A percentile compares a stretch with the other conserved stretches of the same genome.
Conservation (phyloP, 2,888 invertebrate species). For the Horisme vitalbata region DNA sequence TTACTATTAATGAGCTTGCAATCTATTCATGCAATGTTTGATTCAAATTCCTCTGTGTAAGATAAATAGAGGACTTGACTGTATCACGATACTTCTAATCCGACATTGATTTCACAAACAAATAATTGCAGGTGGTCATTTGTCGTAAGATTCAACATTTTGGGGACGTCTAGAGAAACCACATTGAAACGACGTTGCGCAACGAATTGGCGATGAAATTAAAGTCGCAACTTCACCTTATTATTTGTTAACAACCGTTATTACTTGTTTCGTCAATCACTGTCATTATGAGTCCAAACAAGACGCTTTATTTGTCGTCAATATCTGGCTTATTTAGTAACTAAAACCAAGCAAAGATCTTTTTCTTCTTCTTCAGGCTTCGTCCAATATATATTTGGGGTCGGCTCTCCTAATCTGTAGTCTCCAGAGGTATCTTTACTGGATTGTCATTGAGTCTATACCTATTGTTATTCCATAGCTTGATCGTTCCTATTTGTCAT, state of each 20-base stretch:
- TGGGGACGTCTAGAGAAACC: conserved; percentile 57
- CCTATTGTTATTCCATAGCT: no score
- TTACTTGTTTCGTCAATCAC: conserved; percentile 65
- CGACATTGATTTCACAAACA: conserved; percentile 58
- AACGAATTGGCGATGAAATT: conserved; percentile 63
- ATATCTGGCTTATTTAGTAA: neutral
- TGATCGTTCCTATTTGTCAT: no score
- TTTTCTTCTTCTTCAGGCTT: no score
- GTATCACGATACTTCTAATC: conserved; percentile 74
- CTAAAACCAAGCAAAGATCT: no score
- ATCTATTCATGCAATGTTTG: no score
- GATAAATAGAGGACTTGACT: conserved; percentile 38
- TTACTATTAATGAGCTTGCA: no score
- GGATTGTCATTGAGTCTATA: no score
- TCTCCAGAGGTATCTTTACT: no score
- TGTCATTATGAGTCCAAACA: conserved; percentile 56
- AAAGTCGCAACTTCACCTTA: conserved; percentile 62
- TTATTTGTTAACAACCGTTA: conserved; percentile 71
- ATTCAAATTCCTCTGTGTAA: no score
- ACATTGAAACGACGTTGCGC: conserved; percentile 42
- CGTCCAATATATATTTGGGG: no score
- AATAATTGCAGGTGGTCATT: conserved; percentile 60
- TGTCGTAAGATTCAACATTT: conserved; percentile 59
- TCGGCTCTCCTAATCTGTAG: no score
- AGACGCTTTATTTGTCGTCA: conserved; percentile 59